Conservation (phyloP, 2,888 invertebrate genomes). For the Holacanthella duospinosa region DNA sequence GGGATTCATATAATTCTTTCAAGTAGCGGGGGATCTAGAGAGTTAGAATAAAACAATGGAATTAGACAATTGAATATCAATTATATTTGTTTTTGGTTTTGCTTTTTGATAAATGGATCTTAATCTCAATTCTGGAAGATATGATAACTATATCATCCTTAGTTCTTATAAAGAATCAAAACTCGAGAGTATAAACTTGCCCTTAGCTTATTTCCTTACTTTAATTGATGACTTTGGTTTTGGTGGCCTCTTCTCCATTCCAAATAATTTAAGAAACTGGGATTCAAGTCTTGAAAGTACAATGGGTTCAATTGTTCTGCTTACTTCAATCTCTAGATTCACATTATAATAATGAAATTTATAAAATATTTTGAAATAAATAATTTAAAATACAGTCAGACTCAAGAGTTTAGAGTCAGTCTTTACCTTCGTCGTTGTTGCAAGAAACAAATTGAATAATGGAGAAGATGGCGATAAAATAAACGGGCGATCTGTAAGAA, state of each 20-base stretch:
- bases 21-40: conserved; percentile 34
- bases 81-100: too few relatives aligned
- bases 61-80: conserved; percentile 2
- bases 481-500: background rate
- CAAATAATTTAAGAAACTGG: conserved; percentile 34
- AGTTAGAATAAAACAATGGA: conserved; percentile 4
- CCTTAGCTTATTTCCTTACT: conserved; percentile 13
- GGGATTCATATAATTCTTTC: conserved; percentile 60
- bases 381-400: background rate
- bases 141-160: background rate
- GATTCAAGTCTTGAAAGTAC: conserved; percentile 35
- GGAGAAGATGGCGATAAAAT: conserved; percentile 1
- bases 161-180: background rate
- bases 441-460: background rate
- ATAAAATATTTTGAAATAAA: background rate
- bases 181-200: conserved; percentile 1
- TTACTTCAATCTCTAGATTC: background rate
- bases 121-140: background rate
- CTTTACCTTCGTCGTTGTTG: background rate
- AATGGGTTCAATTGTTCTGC: conserved; percentile 27
- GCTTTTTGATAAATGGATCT: conserved; percentile 4
- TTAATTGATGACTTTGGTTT: conserved; percentile 15
- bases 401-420: too few relatives aligned
- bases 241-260: conserved; percentile 32
- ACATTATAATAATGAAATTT: background rate